Conservation (phyloP, 2,797 vertebrate genomes). For the Podarcis siculus region DNA sequence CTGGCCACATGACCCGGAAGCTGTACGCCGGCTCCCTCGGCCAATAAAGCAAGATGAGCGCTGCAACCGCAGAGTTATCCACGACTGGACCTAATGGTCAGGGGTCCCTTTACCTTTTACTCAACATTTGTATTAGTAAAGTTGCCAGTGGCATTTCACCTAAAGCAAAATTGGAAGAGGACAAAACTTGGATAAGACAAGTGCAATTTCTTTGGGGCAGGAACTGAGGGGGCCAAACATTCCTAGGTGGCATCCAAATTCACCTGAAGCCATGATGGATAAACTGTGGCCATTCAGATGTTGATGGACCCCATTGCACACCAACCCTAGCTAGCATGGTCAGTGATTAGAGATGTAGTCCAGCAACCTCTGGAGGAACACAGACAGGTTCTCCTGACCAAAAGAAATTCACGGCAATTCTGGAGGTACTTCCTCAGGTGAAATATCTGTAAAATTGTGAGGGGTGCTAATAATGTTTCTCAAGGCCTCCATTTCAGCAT, state of each 20-base stretch:
- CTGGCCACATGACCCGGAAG: too few relatives aligned
- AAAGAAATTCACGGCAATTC: neutral
- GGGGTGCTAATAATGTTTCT: neutral
- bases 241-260: neutral
- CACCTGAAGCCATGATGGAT: neutral
- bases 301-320: too few relatives aligned
- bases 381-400: too few relatives aligned
- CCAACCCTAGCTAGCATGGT: too few relatives aligned
- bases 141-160: neutral
- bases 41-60: too few relatives aligned
- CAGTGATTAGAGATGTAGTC: neutral
- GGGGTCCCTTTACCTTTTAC: too few relatives aligned
- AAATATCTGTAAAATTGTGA: neutral
- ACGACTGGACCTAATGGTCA: too few relatives aligned
- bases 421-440: neutral
- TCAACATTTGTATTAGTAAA: neutral
- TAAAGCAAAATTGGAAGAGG: neutral
- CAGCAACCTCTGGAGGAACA: too few relatives aligned
- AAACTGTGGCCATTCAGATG: too few relatives aligned
- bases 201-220: neutral
- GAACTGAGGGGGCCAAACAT: neutral
- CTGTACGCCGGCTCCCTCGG: too few relatives aligned
- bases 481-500: neutral
- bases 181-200: too few relatives aligned
- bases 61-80: too few relatives aligned